Base-by-base conservation (phyloP, 2,113 vertebrate species). In the Cyprinus carpio region DNA sequence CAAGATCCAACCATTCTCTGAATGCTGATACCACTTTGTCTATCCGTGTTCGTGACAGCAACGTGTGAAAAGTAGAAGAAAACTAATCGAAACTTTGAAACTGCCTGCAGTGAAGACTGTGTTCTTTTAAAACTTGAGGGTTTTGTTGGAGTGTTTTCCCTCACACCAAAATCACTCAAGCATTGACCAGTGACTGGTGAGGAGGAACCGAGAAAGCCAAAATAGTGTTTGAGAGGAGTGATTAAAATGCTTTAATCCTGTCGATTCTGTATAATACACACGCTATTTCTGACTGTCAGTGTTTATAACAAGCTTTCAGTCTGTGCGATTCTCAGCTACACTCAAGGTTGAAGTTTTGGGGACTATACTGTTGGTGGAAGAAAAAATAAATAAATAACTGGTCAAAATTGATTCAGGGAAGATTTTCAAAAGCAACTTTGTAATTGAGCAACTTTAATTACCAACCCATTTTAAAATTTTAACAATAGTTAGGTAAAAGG, bases 161-260 rank as follows among this genome's bases (percentile, higher is more conserved):
- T 29, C 62, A 13, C 31, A 20, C 31, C 65, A 69, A 69, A 37
- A 37, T 69, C 3, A 37, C 31, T 69, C 16, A 31, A 8, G 65
- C 34, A 2, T 20, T 72, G 18, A 72, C 11, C 34, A 11, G 18
- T 43, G 34, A 72, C 20, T 43, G 69, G 25, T 27, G 27, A 65
- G 12, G 25, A 65, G 20, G 2, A 72, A 43, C 20, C 10, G 34
- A 40, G 37, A 43, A 72, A n/a, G 69, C 34, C 1, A 11, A n/a
- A 72, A 72, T n/a, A 9, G 1, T 37, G 20, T 18, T 72, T 72
- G 69, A 72, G 69, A n/a, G 20, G 20, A 43, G 69, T 72, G 20
- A 72, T 40, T 72, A 13, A 72, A 40, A 72, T 40, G 69, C 69
- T n/a, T 72, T n/a, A 72, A 72, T 72, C 20, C 18, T 37, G 29